Evolutionary conservation across 1,140 invertebrate genomes (phyloP).

Genomic region (Spodoptera frugiperda): DNA sequence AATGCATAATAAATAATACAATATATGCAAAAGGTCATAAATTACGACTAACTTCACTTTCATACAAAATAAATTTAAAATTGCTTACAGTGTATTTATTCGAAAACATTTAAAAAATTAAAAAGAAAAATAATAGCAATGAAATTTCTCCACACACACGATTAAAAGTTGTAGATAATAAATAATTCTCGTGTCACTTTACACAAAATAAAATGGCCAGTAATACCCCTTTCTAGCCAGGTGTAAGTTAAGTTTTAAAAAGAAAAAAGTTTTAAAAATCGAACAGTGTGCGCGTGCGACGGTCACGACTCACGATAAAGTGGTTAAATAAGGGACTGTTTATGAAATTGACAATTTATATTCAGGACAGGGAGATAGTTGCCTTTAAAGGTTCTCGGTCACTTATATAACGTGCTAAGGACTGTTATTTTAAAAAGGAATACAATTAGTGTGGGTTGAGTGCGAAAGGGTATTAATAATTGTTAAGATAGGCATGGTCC

Average conservation of each 20-base stretch:
- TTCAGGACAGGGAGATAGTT: conserved; percentile 38
- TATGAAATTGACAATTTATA: conserved; percentile 52
- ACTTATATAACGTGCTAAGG: not conserved
- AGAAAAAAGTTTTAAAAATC: conserved; percentile 1
- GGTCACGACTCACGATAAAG: conserved; percentile 56
- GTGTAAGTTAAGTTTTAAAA: conserved; percentile 10
- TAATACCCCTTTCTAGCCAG: conserved; percentile 20
- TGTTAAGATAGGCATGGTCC: too few species aligned
- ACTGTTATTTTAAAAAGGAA: conserved; percentile 9
- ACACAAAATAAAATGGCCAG: conserved; percentile 4
- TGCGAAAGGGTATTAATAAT: too few species aligned
- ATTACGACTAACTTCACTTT: too few species aligned
- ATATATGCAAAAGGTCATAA: too few species aligned
- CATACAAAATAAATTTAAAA: too few species aligned
- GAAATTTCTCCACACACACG: not conserved
- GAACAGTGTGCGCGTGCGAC: conserved; percentile 2
- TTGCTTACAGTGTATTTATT: not conserved
- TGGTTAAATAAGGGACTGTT: conserved; percentile 42
- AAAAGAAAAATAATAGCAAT: not conserved
- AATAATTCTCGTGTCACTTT: not conserved
- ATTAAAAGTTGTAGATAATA: conserved; percentile 28
- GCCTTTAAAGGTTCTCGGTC: conserved; percentile 31
- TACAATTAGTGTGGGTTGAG: not conserved
- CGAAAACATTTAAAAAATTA: not conserved
- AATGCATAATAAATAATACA: too few species aligned